Conservation (phyloP, 1,140 invertebrate genomes). For the Arctopsyche grandis region DNA sequence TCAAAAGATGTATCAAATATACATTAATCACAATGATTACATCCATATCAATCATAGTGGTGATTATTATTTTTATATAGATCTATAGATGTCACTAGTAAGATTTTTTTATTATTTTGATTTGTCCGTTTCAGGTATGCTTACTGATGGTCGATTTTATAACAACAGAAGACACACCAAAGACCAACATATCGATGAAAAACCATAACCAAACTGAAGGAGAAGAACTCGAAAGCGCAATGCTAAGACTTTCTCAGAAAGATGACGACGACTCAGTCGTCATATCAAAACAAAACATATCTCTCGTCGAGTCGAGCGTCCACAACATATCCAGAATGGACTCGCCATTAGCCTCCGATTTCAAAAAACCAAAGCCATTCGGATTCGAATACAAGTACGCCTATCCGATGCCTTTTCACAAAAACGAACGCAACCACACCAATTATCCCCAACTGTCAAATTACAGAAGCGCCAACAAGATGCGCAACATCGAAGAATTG, state of each 20-base stretch:
- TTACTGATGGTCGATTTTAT: conserved; percentile 33
- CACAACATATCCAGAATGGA: background rate
- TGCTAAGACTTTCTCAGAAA: background rate
- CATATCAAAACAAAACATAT: conserved; percentile 19
- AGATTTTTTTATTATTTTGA: background rate
- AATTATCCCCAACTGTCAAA: conserved; percentile 58
- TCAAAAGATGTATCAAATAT: conserved; percentile 15
- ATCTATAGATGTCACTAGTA: background rate
- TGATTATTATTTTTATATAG: conserved; percentile 8
- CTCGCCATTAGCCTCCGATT: background rate
- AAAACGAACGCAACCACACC: conserved; percentile 8
- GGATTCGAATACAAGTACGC: conserved; percentile 59
- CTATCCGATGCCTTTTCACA: conserved; percentile 59
- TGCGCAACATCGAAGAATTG: conserved; percentile 62
- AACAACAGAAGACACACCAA: background rate
- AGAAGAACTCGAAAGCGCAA: background rate
- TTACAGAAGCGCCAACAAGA: conserved; percentile 61
- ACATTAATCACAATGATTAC: conserved; percentile 15
- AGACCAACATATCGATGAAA: background rate
- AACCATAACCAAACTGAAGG: background rate
- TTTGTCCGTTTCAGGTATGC: conserved; percentile 26
- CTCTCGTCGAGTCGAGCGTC: background rate
- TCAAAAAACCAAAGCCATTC: conserved; percentile 60
- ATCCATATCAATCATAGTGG: conserved; percentile 23
- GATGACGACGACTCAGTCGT: background rate